Evolutionary conservation across 2,113 vertebrate species (phyloP).

Genomic region (Pseudonaja textilis): DNA sequence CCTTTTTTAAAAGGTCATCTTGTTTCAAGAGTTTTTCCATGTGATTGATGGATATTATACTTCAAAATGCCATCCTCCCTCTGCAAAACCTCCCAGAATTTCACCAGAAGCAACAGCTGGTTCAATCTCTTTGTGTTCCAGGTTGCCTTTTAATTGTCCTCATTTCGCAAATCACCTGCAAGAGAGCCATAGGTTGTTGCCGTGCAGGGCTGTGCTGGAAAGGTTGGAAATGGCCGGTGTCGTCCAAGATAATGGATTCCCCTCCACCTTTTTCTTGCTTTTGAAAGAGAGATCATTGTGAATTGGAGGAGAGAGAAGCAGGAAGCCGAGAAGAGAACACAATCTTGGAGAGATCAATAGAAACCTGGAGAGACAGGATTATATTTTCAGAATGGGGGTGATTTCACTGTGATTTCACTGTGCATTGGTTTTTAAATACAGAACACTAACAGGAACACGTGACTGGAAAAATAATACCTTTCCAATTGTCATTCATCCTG

Average conservation of each 20-base stretch:
- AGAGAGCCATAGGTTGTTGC: conserved; percentile 59
- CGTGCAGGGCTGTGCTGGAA: conserved; percentile 46
- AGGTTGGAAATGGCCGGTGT: conserved; percentile 38
- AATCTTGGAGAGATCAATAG: not conserved
- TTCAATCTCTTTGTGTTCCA: conserved; percentile 35
- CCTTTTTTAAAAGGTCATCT: conserved; percentile 51
- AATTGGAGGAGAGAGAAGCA: conserved; percentile 1
- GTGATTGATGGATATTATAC: conserved; percentile 57
- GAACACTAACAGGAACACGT: not conserved
- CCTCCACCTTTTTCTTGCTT: conserved; percentile 46
- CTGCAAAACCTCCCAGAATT: conserved; percentile 54
- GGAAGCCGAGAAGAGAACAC: not conserved
- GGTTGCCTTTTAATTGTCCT: conserved; percentile 51
- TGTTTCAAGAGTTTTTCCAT: conserved; percentile 51
- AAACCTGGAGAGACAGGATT: fast-evolving
- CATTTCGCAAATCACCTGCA: conserved; percentile 53
- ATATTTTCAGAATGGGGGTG: not conserved
- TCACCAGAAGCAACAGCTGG: conserved; percentile 50
- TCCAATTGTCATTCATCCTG: not conserved
- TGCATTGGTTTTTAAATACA: not conserved
- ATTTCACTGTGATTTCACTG: not conserved
- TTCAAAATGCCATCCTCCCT: conserved; percentile 48
- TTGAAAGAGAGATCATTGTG: conserved; percentile 42
- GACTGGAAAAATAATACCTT: not conserved
- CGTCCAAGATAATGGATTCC: conserved; percentile 56